A percentile compares a stretch with the other conserved stretches of the same genome.
Conservation (phyloP, 1,140 invertebrate genomes). For the Cotesia typhae region DNA sequence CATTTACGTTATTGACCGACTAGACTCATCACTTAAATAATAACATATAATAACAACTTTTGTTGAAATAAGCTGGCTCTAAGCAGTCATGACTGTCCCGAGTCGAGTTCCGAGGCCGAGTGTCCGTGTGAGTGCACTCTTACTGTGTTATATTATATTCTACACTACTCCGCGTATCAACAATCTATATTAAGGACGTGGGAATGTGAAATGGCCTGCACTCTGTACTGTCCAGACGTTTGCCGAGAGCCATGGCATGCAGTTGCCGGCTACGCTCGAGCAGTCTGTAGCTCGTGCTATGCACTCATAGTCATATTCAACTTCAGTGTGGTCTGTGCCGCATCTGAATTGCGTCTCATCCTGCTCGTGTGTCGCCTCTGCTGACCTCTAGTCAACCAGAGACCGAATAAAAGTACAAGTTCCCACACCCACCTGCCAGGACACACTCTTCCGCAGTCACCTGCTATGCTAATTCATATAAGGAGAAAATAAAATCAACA, state of each 20-base stretch:
- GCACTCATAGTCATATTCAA: too few relatives aligned
- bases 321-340: too few relatives aligned
- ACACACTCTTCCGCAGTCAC: slow-evolving; percentile 27
- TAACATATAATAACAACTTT: neutral
- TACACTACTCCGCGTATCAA: slow-evolving; percentile 44
- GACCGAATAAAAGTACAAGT: neutral
- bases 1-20: too few relatives aligned
- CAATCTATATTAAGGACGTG: slow-evolving; percentile 58
- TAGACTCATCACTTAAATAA: too few relatives aligned
- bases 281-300: slow-evolving; percentile 2
- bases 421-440: slow-evolving; percentile 36
- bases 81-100: neutral
- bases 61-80: too few relatives aligned
- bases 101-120: slow-evolving; percentile 13
- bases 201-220: slow-evolving; percentile 55
- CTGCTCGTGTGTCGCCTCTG: too few relatives aligned
- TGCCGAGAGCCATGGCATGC: slow-evolving; percentile 13
- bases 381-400: neutral
- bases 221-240: slow-evolving; percentile 37
- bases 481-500: too few relatives aligned
- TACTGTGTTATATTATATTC: too few relatives aligned
- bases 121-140: slow-evolving; percentile 24
- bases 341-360: too few relatives aligned
- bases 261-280: slow-evolving; percentile 1
- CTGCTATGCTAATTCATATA: neutral